Evolutionary conservation across 2,113 vertebrate genomes (phyloP).

Genomic region (Cichladusa arquata): DNA sequence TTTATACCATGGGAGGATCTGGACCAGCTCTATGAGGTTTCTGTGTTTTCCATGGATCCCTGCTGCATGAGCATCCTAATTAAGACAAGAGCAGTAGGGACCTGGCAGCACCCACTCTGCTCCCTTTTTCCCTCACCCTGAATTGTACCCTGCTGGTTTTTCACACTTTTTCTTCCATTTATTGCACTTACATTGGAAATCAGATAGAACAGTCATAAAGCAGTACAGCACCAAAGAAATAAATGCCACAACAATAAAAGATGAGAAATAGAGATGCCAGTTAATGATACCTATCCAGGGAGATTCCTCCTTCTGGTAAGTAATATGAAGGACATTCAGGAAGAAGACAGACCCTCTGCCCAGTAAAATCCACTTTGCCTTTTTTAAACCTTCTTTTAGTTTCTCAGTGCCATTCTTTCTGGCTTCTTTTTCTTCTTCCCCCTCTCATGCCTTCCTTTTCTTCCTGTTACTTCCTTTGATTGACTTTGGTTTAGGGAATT

Average conservation of each 20-base stretch:
- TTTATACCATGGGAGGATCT: neutral
- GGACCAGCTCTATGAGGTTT: neutral
- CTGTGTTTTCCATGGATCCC: neutral
- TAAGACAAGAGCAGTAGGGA: neutral
- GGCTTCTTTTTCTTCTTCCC: neutral
- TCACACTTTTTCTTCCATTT: neutral
- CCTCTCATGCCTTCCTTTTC: neutral
- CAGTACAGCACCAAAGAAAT: neutral
- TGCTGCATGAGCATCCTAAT: neutral
- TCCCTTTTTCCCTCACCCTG: neutral
- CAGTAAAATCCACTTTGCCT: neutral
- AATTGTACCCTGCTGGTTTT: neutral
- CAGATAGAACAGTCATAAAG: constrained; percentile 28
- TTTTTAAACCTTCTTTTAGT: neutral
- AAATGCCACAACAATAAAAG: constrained; percentile 1
- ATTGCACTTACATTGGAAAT: constrained; percentile 19
- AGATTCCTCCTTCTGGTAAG: neutral
- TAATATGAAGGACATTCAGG: neutral
- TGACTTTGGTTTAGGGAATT: neutral
- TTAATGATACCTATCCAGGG: neutral
- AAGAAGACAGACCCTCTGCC: neutral
- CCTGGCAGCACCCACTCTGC: neutral
- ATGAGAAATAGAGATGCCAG: neutral
- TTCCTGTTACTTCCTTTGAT: neutral
- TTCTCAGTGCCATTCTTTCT: neutral